Evolutionary conservation across 1,140 invertebrate genomes (phyloP).

Genomic region (Cydia splendana): DNA sequence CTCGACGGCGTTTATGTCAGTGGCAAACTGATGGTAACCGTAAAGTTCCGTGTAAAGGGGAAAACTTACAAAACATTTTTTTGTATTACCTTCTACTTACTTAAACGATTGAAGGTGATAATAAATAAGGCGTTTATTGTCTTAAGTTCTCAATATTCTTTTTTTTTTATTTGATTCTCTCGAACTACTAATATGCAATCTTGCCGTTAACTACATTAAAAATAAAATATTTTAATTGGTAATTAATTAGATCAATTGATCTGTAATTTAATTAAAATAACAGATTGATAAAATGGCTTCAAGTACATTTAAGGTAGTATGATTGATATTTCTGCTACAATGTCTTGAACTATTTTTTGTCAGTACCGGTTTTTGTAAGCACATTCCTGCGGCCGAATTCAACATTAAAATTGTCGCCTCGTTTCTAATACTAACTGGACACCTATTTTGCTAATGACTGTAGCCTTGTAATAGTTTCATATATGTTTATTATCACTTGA

Average conservation of each 20-base stretch:
- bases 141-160: no score
- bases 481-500: not conserved
- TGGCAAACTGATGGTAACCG: no score
- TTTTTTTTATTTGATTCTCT: no score
- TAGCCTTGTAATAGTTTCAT: not conserved
- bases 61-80: no score
- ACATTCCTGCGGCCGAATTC: conserved; percentile 9
- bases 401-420: conserved; percentile 14
- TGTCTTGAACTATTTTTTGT: conserved; percentile 8
- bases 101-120: no score
- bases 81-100: no score
- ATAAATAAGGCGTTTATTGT: no score
- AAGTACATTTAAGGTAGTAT: not conserved
- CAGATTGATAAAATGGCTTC: not conserved
- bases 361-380: not conserved
- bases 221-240: no score
- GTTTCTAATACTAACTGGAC: conserved; percentile 3
- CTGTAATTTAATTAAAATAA: conserved; percentile 1
- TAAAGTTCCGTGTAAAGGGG: not conserved
- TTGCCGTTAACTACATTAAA: no score
- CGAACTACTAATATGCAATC: no score
- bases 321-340: not conserved
- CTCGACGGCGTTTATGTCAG: no score
- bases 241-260: no score
- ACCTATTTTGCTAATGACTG: not conserved